Evolutionary conservation across 2,888 invertebrate genomes (phyloP).

Genomic region (Leptopilina syphax): DNA sequence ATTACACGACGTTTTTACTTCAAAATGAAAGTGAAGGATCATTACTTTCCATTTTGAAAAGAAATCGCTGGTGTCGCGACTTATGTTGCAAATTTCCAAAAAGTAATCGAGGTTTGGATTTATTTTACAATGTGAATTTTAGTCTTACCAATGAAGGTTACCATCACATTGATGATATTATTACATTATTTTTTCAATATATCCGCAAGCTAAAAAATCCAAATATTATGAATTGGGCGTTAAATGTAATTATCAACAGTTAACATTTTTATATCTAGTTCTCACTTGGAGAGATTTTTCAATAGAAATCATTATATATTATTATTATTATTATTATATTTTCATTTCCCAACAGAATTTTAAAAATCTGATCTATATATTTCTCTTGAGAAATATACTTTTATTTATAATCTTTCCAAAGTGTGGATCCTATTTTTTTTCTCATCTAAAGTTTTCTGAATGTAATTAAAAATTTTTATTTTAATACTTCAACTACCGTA

Average conservation of each 20-base stretch:
- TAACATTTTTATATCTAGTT: no score
- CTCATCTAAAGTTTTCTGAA: no score
- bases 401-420: no score
- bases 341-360: no score
- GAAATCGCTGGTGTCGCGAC: slow-evolving; percentile 93
- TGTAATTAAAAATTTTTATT: background rate
- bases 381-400: no score
- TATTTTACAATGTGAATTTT: slow-evolving; percentile 91
- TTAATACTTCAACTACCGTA: slow-evolving; percentile 47
- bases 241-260: slow-evolving; percentile 78
- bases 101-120: slow-evolving; percentile 89
- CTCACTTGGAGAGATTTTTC: no score
- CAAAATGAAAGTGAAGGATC: slow-evolving; percentile 98
- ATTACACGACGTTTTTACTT: slow-evolving; percentile 93
- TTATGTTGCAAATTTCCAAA: slow-evolving; percentile 86
- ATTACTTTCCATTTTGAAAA: slow-evolving; percentile 91
- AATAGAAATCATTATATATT: background rate
- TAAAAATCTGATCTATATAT: no score
- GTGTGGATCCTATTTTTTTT: no score
- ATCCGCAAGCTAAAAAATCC: slow-evolving; percentile 85
- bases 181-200: slow-evolving; percentile 80
- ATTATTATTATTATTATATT: no score
- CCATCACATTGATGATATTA: slow-evolving; percentile 92
- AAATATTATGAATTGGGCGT: slow-evolving; percentile 93
- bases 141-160: slow-evolving; percentile 96